Evolutionary conservation across 1,140 invertebrate genomes (phyloP).

Genomic region (Drosophila murphyi): DNA sequence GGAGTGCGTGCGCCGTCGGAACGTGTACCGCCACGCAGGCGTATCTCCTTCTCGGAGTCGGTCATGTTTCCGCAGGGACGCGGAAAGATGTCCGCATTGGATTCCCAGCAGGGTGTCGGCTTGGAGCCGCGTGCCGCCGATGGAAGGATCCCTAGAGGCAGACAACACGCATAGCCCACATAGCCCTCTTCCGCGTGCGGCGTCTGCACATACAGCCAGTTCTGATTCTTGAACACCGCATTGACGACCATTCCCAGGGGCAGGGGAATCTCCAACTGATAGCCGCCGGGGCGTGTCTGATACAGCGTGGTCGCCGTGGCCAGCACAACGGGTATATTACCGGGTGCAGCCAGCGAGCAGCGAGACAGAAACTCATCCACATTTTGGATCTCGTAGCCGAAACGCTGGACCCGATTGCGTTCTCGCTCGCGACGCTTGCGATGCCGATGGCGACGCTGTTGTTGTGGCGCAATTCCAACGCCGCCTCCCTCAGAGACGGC

Average conservation of each 20-base stretch:
- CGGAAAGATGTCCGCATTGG: slow-evolving; percentile 91
- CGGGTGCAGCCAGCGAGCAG: slow-evolving; percentile 86
- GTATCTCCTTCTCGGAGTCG: slow-evolving; percentile 88
- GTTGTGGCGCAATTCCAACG: slow-evolving; percentile 32
- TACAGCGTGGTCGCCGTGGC: slow-evolving; percentile 90
- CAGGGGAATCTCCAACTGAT: slow-evolving; percentile 89
- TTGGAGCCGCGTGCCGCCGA: slow-evolving; percentile 56
- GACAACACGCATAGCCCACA: slow-evolving; percentile 89
- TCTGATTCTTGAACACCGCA: slow-evolving; percentile 92
- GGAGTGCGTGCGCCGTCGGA: slow-evolving; percentile 86
- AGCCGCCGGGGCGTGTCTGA: slow-evolving; percentile 88
- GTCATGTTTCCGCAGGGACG: slow-evolving; percentile 90
- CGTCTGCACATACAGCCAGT: slow-evolving; percentile 93
- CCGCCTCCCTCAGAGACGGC: slow-evolving; percentile 70
- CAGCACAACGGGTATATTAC: slow-evolving; percentile 92
- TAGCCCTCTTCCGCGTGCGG: slow-evolving; percentile 92
- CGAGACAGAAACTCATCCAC: slow-evolving; percentile 90
- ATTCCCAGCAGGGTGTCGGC: slow-evolving; percentile 90
- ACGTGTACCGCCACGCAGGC: slow-evolving; percentile 85
- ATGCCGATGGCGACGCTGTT: slow-evolving; percentile 84
- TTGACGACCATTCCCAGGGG: slow-evolving; percentile 93
- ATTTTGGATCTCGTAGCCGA: slow-evolving; percentile 91
- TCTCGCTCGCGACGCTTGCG: slow-evolving; percentile 85
- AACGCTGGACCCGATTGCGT: slow-evolving; percentile 85
- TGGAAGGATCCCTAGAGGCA: slow-evolving; percentile 90